Percentiles rank a stretch among this genome's conserved stretches.
Evolutionary conservation across 2,113 vertebrate species (phyloP).

Genomic region (Amphiprion ocellaris): DNA sequence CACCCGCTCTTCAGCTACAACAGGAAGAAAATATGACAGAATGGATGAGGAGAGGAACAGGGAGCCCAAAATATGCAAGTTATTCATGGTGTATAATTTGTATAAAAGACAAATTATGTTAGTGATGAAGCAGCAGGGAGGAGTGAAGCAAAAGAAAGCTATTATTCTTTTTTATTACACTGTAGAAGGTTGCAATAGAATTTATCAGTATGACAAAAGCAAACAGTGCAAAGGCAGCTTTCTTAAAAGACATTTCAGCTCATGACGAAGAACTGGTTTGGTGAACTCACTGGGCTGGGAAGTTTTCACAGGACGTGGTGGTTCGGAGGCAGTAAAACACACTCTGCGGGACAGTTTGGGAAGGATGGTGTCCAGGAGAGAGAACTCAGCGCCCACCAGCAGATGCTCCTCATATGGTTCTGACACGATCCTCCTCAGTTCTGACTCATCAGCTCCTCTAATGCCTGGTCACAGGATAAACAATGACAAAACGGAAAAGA

Average conservation of each 20-base stretch:
- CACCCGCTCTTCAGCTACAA: constrained; percentile 78
- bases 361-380: constrained; percentile 78
- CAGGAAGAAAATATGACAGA: not conserved
- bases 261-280: not conserved
- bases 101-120: constrained; percentile 20
- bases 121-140: constrained; percentile 6
- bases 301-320: constrained; percentile 82
- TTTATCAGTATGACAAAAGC: constrained; percentile 27
- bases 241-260: not conserved
- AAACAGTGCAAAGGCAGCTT: not conserved
- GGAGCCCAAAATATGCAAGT: not conserved
- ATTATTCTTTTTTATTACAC: constrained; percentile 20
- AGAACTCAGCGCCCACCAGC: constrained; percentile 80
- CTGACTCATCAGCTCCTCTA: constrained; percentile 79
- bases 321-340: constrained; percentile 89
- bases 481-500: not conserved
- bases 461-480: constrained; percentile 79
- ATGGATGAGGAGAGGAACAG: not conserved
- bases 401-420: constrained; percentile 87
- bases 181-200: constrained; percentile 12
- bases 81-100: not conserved
- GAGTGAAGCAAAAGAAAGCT: constrained; percentile 21
- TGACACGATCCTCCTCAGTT: constrained; percentile 86
- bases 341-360: constrained; percentile 88
- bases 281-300: constrained; percentile 63